A percentile compares a stretch with the other conserved stretches of the same genome.
These are phyloP conservation scores for Neria commutata DNA, from an alignment of 2,888 invertebrate genomes.

Conservation along the genomic window DNA sequence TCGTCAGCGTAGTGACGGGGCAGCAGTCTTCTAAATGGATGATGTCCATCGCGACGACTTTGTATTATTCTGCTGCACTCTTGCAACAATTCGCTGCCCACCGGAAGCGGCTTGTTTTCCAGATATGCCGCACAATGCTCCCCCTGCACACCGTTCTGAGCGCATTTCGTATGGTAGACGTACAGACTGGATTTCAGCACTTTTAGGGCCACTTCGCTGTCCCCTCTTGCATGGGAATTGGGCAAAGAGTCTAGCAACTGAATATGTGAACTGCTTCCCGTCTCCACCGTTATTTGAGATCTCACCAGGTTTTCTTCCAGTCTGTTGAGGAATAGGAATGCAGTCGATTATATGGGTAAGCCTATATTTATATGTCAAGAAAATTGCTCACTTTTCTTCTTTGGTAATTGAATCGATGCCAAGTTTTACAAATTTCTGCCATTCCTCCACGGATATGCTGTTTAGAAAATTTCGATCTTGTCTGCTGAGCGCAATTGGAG, in stretches of 20 bases:
- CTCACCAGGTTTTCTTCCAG: slow-evolving; percentile 49
- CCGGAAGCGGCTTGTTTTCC: slow-evolving; percentile 64
- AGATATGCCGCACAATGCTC: slow-evolving; percentile 71
- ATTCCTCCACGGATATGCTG: slow-evolving; percentile 33
- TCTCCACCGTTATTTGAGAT: slow-evolving; percentile 48
- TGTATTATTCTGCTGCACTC: slow-evolving; percentile 62
- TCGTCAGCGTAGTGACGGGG: slow-evolving; percentile 54
- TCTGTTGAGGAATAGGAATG: slow-evolving; percentile 32
- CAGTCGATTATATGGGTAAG: not conserved
- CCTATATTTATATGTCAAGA: not conserved
- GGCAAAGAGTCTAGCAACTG: slow-evolving; percentile 56
- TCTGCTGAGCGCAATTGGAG: slow-evolving; percentile 19
- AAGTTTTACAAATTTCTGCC: slow-evolving; percentile 33
- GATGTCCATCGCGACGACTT: slow-evolving; percentile 53
- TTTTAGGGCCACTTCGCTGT: slow-evolving; percentile 51
- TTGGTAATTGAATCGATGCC: slow-evolving; percentile 40
- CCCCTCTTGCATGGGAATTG: slow-evolving; percentile 42
- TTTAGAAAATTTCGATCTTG: slow-evolving; percentile 27
- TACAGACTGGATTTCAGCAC: slow-evolving; percentile 54
- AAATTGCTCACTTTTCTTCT: slow-evolving; percentile 36
- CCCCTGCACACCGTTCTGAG: slow-evolving; percentile 52
- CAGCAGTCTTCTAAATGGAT: slow-evolving; percentile 52
- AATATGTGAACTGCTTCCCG: slow-evolving; percentile 55
- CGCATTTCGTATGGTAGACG: slow-evolving; percentile 51
- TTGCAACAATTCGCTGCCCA: slow-evolving; percentile 64